Base-by-base conservation (phyloP, 2,797 vertebrate genomes). In the Cirrhinus mrigala region DNA sequence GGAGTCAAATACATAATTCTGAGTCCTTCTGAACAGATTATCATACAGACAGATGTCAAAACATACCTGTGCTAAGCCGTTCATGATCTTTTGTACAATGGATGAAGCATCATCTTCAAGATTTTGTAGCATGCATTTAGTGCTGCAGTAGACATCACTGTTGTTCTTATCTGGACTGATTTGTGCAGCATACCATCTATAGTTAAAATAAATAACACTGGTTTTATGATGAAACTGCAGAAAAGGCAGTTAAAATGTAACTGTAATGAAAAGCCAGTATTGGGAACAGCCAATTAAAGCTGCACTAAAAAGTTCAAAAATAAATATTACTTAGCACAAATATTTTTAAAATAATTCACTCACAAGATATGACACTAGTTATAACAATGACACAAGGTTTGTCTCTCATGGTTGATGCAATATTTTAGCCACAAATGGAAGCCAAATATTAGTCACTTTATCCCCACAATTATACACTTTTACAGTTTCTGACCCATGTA, bases 1-100 rank as follows among this genome's bases (percentile, higher is more conserved):
- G 14, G n/a, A 73, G 6, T 1, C 40, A 11, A 56, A 56, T n/a
- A 73, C 10, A 16, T 71, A 2, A 71, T 24, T 48, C n/a, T 9
- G 3, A 22, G 18, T 70, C 29, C 15, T 14, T 18, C 24, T 27
- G 14, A 27, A 48, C 44, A 71, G 3, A 48, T 48, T 14, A 24
- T 48, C 6, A 73, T 73, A 2, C 48, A 18, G n/a, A 48, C 44
- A 6, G 7, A 54, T 52, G 10, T 46, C 0, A 2, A 52, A 5
- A 68, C 66, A 60, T 56, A 90, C 94, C 92, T 93, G 56, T 70
- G 91, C 11, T 0, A 83, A n/a, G n/a, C 62, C 15, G 16, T 16
- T 6, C 0, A 91, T 54, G 0, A 62, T 66, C 18, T 83, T 9
- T 84, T 62, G 71, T 24, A 92, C 33, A 6, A 85, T 73, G 3